These are phyloP conservation scores for Smutsia gigantea DNA, from an alignment of 2,797 vertebrate species.

Conservation along the genomic window DNA sequence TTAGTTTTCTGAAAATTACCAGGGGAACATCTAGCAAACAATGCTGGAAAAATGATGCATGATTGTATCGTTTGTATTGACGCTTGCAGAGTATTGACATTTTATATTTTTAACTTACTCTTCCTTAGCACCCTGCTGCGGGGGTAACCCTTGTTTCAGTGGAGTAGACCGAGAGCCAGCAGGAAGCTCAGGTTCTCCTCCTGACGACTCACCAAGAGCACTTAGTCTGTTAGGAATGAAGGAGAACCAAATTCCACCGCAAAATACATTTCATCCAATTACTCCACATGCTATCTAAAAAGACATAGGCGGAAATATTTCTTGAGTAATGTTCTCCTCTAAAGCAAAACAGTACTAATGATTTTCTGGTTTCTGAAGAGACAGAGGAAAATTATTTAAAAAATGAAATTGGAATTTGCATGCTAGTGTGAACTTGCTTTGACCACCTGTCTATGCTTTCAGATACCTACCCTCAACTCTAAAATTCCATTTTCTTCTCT, in stretches of 20 bases:
- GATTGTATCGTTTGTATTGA: background rate
- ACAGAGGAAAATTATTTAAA: background rate
- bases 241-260: conserved; percentile 59
- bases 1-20: background rate
- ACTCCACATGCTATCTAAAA: conserved; percentile 73
- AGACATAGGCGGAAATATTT: background rate
- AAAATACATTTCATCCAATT: conserved; percentile 71
- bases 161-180: conserved; percentile 69
- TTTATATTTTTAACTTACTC: background rate
- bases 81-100: background rate
- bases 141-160: background rate
- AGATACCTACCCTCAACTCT: background rate
- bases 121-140: background rate
- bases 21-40: background rate
- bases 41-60: background rate
- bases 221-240: conserved; percentile 38
- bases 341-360: background rate
- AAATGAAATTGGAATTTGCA: background rate
- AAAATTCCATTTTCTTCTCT: background rate
- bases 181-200: conserved; percentile 78
- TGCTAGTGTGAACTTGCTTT: background rate
- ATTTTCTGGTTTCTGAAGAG: background rate
- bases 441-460: too few species aligned
- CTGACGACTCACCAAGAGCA: background rate
- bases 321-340: background rate